Evolutionary conservation across 1,140 invertebrate species (phyloP).

Genomic region (Littorina saxatilis): DNA sequence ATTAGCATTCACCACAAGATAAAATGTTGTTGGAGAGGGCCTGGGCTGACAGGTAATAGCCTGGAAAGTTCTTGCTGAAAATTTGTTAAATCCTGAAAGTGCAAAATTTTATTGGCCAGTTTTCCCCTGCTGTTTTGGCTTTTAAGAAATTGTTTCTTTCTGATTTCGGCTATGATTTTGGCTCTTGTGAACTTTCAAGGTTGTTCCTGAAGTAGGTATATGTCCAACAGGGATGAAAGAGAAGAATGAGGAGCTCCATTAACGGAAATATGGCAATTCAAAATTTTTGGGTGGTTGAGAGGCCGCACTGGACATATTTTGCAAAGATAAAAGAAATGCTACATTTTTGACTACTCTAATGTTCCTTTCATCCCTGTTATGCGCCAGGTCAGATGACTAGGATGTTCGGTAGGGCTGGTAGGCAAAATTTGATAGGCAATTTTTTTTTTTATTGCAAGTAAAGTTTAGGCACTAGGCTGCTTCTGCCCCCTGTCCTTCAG

Average conservation of each 20-base stretch:
- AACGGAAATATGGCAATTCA: too few relatives aligned
- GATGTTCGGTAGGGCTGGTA: neutral
- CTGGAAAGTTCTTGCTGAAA: constrained; percentile 46
- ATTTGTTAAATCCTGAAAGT: constrained; percentile 6
- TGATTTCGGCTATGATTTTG: constrained; percentile 17
- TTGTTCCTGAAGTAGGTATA: constrained; percentile 40
- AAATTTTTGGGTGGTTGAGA: too few relatives aligned
- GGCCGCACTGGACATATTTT: too few relatives aligned
- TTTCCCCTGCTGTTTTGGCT: too few relatives aligned
- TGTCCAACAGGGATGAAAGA: constrained; percentile 33
- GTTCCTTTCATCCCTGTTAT: constrained; percentile 29
- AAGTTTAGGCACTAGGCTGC: neutral
- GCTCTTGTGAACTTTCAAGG: constrained; percentile 44
- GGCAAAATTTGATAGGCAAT: constrained; percentile 16
- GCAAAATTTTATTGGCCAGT: neutral
- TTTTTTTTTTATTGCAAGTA: neutral
- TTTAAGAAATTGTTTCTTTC: neutral
- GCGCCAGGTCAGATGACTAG: constrained; percentile 30
- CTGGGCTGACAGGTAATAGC: constrained; percentile 55
- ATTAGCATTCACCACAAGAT: constrained; percentile 42
- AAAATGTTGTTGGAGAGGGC: constrained; percentile 53
- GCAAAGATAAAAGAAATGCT: neutral
- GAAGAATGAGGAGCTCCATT: too few relatives aligned
- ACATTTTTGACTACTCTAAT: too few relatives aligned
- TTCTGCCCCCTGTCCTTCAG: constrained; percentile 8